Evolutionary conservation across 2,797 vertebrate species (phyloP).

Genomic region (Somateria mollissima): DNA sequence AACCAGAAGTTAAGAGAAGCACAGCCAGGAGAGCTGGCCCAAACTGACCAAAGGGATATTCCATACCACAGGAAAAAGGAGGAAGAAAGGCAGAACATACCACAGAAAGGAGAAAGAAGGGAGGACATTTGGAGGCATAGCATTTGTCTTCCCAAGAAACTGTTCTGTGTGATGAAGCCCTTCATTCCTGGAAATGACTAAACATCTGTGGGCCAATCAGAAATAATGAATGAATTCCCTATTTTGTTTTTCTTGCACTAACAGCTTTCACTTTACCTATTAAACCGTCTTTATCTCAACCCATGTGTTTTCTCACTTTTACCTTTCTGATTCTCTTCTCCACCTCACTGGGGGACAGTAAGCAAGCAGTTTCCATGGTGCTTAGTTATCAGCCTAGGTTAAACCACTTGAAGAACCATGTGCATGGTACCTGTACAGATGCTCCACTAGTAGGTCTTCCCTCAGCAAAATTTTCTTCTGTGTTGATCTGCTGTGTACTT

Average conservation of each 20-base stretch:
- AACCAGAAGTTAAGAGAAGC: background rate
- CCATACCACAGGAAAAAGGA: too few species aligned
- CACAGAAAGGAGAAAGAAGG: background rate
- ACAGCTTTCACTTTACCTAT: background rate
- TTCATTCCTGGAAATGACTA: background rate
- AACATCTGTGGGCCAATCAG: background rate
- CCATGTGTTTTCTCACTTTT: background rate
- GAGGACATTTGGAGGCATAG: background rate
- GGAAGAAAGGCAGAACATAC: too few species aligned
- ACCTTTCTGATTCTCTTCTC: background rate
- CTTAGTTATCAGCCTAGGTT: background rate
- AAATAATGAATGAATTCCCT: background rate
- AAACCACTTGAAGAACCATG: background rate
- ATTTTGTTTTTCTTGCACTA: background rate
- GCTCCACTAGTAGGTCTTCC: background rate
- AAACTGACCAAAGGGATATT: background rate
- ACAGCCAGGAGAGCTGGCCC: background rate
- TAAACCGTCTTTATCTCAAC: background rate
- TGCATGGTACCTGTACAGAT: background rate
- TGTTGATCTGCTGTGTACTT: background rate
- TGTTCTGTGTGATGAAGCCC: background rate
- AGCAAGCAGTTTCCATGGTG: background rate
- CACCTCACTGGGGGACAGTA: background rate
- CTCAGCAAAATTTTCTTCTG: background rate
- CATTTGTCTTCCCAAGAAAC: background rate